These are phyloP conservation scores for Hylaeus volcanicus DNA, from an alignment of 1,140 invertebrate species.

Conservation along the genomic window DNA sequence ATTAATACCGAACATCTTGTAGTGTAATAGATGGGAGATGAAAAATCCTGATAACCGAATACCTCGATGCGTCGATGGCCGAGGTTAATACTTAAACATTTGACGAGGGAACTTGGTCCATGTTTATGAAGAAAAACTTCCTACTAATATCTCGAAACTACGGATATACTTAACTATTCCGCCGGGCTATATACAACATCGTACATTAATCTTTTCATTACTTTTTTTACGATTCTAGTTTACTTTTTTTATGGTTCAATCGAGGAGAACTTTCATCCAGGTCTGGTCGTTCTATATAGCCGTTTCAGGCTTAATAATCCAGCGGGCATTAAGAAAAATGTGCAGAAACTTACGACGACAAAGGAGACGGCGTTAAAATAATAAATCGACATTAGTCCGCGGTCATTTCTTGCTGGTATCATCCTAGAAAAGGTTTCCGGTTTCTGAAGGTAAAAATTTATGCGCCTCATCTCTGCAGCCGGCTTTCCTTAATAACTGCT, in stretches of 20 bases:
- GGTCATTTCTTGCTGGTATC: neutral
- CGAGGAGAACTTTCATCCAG: neutral
- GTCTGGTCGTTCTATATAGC: neutral
- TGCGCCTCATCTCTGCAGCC: conserved; percentile 19
- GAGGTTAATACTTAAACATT: no score
- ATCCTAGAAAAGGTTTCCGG: conserved; percentile 19
- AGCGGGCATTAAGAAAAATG: neutral
- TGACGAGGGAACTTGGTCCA: no score
- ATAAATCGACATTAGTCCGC: conserved; percentile 3
- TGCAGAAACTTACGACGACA: neutral
- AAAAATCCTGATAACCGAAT: no score
- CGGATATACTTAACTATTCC: no score
- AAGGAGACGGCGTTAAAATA: conserved; percentile 18
- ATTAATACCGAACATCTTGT: no score
- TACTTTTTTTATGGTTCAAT: no score
- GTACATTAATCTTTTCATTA: neutral
- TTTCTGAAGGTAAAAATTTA: conserved; percentile 26
- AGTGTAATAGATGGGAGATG: no score
- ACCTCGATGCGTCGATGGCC: no score
- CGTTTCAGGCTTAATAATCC: neutral
- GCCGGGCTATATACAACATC: no score
- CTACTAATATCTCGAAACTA: no score
- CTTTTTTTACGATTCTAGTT: no score
- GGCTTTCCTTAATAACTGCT: conserved; percentile 33
- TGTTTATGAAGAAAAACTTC: no score